These are phyloP conservation scores for Myiopsitta monachus DNA, from an alignment of 2,113 vertebrate genomes.

Conservation along the genomic window DNA sequence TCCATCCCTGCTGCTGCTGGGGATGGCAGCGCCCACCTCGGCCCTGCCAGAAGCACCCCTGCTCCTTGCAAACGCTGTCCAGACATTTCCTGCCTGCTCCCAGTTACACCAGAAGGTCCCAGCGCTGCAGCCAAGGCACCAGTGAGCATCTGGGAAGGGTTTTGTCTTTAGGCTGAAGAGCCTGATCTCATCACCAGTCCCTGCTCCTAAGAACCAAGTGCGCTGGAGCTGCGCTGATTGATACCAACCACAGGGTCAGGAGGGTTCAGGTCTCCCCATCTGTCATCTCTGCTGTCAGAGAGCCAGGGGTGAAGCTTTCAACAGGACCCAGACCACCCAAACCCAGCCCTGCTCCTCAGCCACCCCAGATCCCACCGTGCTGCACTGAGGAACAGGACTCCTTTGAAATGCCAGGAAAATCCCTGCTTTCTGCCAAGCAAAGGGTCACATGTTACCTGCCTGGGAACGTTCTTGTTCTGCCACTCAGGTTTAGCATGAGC, in stretches of 20 bases:
- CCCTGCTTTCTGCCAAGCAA: neutral
- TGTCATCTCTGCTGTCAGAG: neutral
- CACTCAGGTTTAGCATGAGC: neutral
- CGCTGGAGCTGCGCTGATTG: neutral
- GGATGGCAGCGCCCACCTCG: fast-evolving
- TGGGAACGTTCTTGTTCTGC: neutral
- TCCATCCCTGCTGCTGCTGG: neutral
- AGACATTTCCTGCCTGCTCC: neutral
- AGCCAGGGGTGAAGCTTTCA: neutral
- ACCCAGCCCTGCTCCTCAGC: too few relatives aligned
- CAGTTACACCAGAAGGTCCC: neutral
- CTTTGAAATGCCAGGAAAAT: neutral
- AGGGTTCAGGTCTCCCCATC: neutral
- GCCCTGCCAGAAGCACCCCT: neutral
- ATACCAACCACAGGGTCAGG: neutral
- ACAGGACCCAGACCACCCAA: neutral
- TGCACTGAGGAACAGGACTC: neutral
- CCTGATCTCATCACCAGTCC: neutral
- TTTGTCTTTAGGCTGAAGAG: neutral
- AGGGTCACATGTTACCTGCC: neutral
- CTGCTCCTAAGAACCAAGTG: neutral
- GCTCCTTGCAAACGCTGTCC: neutral
- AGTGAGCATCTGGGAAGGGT: neutral
- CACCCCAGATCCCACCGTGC: neutral
- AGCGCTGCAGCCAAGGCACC: neutral